A percentile compares a stretch with the other conserved stretches of the same genome.
phyloP scores from a whole-genome alignment of 2,113 vertebrate genomes.

The Otolemur garnettii region DNA sequence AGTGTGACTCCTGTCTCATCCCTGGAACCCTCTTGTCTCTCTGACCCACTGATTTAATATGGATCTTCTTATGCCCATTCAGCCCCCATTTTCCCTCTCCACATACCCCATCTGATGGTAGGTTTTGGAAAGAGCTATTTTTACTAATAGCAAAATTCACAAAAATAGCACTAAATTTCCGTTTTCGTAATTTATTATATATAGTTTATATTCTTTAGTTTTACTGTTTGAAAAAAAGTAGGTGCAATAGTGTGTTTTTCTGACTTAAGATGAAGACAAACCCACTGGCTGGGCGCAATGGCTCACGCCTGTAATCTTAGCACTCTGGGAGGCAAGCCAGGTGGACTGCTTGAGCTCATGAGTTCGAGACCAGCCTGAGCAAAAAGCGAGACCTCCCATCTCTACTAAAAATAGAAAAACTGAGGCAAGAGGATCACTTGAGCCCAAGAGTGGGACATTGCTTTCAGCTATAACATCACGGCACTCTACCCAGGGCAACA shows the following conservation, averaged over 20 bases:
- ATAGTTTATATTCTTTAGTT: conserved; percentile 42
- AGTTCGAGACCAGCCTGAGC: too few species aligned
- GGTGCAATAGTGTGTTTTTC: neutral
- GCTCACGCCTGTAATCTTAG: too few species aligned
- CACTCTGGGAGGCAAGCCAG: too few species aligned
- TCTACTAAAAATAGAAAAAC: too few species aligned
- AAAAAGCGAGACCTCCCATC: too few species aligned
- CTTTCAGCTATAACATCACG: too few species aligned
- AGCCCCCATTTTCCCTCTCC: neutral
- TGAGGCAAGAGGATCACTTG: too few species aligned
- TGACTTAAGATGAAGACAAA: conserved; percentile 3
- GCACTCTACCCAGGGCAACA: too few species aligned
- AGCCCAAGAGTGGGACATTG: too few species aligned
- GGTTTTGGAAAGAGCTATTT: neutral
- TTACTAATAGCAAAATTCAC: neutral
- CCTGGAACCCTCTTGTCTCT: neutral
- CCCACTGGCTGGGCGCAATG: too few species aligned
- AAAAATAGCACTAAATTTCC: neutral
- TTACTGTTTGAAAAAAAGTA: neutral
- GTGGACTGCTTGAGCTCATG: too few species aligned
- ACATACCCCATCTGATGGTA: neutral
- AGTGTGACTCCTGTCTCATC: neutral
- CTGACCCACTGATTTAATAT: neutral
- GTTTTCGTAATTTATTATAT: conserved; percentile 25
- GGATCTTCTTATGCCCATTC: neutral